Conservation (phyloP, 2,113 vertebrate species). For the Murina feae region DNA sequence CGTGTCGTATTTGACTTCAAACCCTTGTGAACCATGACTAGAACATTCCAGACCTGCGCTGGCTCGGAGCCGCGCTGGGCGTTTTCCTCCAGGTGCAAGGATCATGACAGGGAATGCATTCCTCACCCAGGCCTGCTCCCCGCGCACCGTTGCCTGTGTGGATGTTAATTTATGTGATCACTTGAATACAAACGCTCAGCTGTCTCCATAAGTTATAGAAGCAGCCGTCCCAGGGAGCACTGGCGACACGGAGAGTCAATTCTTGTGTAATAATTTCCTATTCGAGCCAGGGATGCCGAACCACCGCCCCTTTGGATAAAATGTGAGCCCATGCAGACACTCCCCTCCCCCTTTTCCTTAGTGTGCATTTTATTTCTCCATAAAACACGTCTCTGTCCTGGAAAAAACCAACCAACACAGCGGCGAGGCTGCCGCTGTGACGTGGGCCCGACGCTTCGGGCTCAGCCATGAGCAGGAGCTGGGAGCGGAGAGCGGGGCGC, state of each 20-base stretch:
- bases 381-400: conserved; percentile 82
- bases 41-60: conserved; percentile 35
- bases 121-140: conserved; percentile 62
- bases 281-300: conserved; percentile 83
- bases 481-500: accelerated
- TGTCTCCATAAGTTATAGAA: conserved; percentile 87
- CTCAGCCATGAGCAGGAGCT: background rate
- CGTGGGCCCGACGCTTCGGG: conserved; percentile 18
- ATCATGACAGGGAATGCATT: conserved; percentile 60
- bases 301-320: conserved; percentile 81
- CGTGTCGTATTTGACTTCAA: conserved; percentile 42
- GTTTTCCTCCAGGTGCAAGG: conserved; percentile 53
- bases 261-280: conserved; percentile 85
- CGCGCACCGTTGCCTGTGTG: conserved; percentile 77
- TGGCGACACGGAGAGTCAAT: conserved; percentile 85
- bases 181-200: conserved; percentile 81
- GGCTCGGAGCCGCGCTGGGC: background rate
- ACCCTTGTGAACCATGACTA: conserved; percentile 31
- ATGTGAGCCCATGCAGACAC: conserved; percentile 75
- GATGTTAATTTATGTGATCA: conserved; percentile 86
- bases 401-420: conserved; percentile 77
- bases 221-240: conserved; percentile 85
- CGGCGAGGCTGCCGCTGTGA: conserved; percentile 62
- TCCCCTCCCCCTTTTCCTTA: conserved; percentile 79
- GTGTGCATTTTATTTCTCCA: conserved; percentile 82